Evolutionary conservation across 2,888 invertebrate species (phyloP).

Genomic region (Drosophila mettleri): DNA sequence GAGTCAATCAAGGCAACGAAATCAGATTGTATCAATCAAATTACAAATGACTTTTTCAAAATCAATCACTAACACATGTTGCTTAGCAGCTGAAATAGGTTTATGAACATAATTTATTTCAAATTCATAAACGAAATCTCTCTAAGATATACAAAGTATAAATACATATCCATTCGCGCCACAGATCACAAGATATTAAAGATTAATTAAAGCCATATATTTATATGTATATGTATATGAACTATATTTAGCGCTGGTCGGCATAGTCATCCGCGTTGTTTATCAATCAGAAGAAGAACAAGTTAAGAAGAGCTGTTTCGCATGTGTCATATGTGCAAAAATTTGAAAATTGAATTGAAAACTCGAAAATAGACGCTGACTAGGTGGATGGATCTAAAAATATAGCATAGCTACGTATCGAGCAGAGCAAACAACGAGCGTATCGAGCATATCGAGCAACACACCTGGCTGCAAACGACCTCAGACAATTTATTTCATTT

Average conservation of each 20-base stretch:
- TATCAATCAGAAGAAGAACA: conserved; percentile 51
- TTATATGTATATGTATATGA: conserved; percentile 9
- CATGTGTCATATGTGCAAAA: conserved; percentile 78
- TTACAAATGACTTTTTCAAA: background rate
- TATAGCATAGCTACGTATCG: conserved; percentile 50
- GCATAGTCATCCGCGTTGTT: conserved; percentile 44
- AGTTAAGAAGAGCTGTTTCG: conserved; percentile 42
- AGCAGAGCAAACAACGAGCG: conserved; percentile 30
- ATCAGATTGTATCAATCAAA: conserved; percentile 5
- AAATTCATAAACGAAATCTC: conserved; percentile 24
- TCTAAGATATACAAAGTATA: conserved; percentile 34
- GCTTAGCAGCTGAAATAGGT: background rate
- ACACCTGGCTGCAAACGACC: conserved; percentile 68
- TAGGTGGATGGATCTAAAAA: conserved; percentile 67
- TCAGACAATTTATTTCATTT: conserved; percentile 60
- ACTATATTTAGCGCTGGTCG: conserved; percentile 53
- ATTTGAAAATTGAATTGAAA: conserved; percentile 69
- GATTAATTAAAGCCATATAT: conserved; percentile 49
- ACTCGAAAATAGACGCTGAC: conserved; percentile 71
- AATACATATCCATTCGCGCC: conserved; percentile 52
- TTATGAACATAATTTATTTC: conserved; percentile 2
- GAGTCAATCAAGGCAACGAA: conserved; percentile 3
- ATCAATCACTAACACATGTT: background rate
- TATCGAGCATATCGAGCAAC: conserved; percentile 42
- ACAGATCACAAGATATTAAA: conserved; percentile 56